Conservation (phyloP, 2,888 invertebrate genomes). For the Tuberolachnus salignus region DNA sequence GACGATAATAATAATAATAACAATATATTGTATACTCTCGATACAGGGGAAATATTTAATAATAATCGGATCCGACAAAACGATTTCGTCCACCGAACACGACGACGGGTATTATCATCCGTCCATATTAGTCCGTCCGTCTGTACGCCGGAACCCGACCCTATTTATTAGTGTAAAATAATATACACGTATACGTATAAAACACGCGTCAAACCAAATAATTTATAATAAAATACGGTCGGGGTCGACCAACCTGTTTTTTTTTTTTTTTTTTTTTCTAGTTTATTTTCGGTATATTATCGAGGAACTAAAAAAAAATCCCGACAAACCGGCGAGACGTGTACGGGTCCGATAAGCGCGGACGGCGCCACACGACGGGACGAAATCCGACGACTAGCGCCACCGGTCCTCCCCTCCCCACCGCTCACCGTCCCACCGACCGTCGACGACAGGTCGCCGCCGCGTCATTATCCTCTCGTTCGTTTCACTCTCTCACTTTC, state of each 20-base stretch:
- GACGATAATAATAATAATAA: too few species aligned
- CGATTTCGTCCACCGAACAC: neutral
- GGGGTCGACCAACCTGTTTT: conserved; percentile 37
- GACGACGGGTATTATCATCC: neutral
- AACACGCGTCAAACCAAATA: conserved; percentile 3
- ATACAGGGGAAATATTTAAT: too few species aligned
- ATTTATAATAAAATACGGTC: neutral
- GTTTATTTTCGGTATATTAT: neutral
- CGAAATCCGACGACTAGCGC: conserved; percentile 43
- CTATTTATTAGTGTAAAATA: too few species aligned
- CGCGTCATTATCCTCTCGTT: too few species aligned
- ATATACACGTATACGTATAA: too few species aligned
- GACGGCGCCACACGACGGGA: conserved; percentile 51
- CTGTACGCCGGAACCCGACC: too few species aligned
- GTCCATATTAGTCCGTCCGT: too few species aligned
- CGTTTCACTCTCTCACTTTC: too few species aligned
- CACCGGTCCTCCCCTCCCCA: neutral
- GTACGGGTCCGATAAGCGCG: conserved; percentile 36
- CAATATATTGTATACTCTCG: too few species aligned
- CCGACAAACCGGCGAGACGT: conserved; percentile 33
- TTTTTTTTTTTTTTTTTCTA: neutral
- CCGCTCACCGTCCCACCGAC: neutral
- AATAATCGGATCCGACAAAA: too few species aligned
- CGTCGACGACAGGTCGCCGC: neutral
- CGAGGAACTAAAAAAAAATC: conserved; percentile 33